Conservation (phyloP, 2,113 vertebrate genomes). For the Scortum barcoo region DNA sequence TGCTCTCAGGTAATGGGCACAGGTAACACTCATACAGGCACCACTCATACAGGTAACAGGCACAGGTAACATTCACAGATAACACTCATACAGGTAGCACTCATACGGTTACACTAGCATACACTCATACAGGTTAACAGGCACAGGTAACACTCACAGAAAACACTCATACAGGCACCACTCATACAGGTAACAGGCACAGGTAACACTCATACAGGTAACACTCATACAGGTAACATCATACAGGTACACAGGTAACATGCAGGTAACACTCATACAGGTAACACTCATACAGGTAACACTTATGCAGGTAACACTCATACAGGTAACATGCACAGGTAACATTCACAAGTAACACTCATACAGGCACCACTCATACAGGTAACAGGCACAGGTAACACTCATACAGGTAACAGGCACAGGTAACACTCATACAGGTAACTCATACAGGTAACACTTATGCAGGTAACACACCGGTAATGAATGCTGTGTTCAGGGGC, state of each 20-base stretch:
- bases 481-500: too few relatives aligned
- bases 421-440: too few relatives aligned
- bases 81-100: neutral
- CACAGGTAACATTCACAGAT: neutral
- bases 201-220: neutral
- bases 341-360: constrained; percentile 87
- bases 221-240: neutral
- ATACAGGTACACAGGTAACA: too few relatives aligned
- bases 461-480: too few relatives aligned
- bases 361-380: neutral
- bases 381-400: neutral
- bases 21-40: neutral
- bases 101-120: too few relatives aligned
- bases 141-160: neutral
- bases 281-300: neutral
- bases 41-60: neutral
- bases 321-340: too few relatives aligned
- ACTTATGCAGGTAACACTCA: neutral
- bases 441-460: too few relatives aligned
- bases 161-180: neutral
- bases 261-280: too few relatives aligned
- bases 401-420: neutral
- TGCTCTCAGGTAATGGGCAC: constrained; percentile 89
- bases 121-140: neutral
- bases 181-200: neutral